Percentiles rank a stretch among this genome's conserved stretches.
These are phyloP conservation scores for Agrochola circellaris DNA, from an alignment of 2,888 invertebrate genomes.

Conservation along the genomic window DNA sequence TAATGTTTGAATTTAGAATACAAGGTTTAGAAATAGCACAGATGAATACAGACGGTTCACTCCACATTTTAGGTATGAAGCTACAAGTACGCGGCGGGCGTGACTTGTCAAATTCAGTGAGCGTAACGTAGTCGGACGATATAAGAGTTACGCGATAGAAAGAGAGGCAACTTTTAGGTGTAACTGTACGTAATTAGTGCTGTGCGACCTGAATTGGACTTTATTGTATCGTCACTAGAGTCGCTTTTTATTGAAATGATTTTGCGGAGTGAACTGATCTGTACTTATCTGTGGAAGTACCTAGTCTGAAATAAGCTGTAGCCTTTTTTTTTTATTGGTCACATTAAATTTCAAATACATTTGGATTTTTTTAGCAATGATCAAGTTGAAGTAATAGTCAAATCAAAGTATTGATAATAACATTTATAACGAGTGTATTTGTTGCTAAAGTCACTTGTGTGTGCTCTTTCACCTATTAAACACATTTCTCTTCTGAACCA, in stretches of 20 bases:
- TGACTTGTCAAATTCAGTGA: too few species aligned
- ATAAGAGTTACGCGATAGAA: too few species aligned
- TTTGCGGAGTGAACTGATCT: too few species aligned
- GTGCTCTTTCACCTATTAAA: constrained; percentile 19
- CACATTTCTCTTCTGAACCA: constrained; percentile 11
- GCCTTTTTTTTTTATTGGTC: background rate
- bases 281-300: background rate
- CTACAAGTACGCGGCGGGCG: too few species aligned
- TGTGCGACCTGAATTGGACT: too few species aligned
- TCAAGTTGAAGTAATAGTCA: background rate
- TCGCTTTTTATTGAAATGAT: too few species aligned
- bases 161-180: too few species aligned
- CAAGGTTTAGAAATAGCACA: background rate
- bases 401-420: background rate
- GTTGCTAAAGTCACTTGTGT: constrained; percentile 16
- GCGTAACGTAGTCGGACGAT: too few species aligned
- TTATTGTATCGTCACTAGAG: too few species aligned
- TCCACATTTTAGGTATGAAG: too few species aligned
- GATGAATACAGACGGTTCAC: too few species aligned
- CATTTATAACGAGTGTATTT: constrained; percentile 6
- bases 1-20: constrained; percentile 13
- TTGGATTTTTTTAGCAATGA: background rate
- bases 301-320: background rate
- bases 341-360: background rate
- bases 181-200: too few species aligned